phyloP scores from a whole-genome alignment of 1,140 invertebrate genomes.

The Hyphantria cunea region DNA sequence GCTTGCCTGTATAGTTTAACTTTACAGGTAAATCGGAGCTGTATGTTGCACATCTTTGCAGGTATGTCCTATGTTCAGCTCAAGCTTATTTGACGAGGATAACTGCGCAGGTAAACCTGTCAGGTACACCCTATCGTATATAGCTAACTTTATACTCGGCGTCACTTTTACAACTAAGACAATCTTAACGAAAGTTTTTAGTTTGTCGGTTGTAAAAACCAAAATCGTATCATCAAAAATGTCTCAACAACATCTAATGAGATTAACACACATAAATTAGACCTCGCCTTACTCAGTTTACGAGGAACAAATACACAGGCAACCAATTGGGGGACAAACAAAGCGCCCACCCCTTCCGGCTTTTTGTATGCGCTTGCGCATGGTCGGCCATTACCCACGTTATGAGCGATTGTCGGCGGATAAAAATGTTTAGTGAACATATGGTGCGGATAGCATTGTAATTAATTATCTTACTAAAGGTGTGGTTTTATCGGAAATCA shows the following conservation, averaged over 20 bases:
- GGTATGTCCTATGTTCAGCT: too few relatives aligned
- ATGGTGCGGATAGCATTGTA: constrained; percentile 6
- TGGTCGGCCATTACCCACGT: background rate
- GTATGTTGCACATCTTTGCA: too few relatives aligned
- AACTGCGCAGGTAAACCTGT: too few relatives aligned
- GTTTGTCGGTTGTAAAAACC: too few relatives aligned
- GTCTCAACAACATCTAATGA: constrained; percentile 10
- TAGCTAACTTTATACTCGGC: too few relatives aligned
- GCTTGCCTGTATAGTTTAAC: too few relatives aligned
- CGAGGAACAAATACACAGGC: constrained; percentile 47
- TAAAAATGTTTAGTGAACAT: constrained; percentile 8
- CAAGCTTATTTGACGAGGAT: too few relatives aligned
- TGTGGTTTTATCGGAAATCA: background rate
- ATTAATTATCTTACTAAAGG: constrained; percentile 6
- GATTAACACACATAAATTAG: constrained; percentile 35
- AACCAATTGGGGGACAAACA: constrained; percentile 28
- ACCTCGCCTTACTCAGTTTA: constrained; percentile 37
- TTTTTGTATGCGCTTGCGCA: constrained; percentile 28
- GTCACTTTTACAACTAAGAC: too few relatives aligned
- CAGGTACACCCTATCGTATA: too few relatives aligned
- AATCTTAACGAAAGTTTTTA: too few relatives aligned
- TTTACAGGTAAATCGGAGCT: too few relatives aligned
- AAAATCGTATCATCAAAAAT: background rate
- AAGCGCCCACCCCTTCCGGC: constrained; percentile 54
- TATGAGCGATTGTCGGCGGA: constrained; percentile 20